Evolutionary conservation across 2,113 vertebrate genomes (phyloP).

Genomic region (Epinephelus cyanopodus): DNA sequence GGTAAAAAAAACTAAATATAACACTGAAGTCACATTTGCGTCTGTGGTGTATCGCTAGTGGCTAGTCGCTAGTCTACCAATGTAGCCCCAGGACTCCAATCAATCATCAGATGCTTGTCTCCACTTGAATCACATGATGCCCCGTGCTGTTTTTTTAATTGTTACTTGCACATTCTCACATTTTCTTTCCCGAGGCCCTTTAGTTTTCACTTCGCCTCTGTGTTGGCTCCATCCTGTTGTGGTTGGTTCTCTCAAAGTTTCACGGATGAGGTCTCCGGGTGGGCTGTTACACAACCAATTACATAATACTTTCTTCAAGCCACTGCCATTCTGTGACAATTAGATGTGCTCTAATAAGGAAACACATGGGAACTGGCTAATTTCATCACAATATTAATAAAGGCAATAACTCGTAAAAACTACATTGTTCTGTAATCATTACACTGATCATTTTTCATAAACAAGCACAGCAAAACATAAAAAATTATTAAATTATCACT

Average conservation of each 20-base stretch:
- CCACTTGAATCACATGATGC: neutral
- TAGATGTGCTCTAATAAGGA: neutral
- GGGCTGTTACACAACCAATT: slow-evolving; percentile 21
- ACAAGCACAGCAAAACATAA: neutral
- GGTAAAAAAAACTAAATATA: neutral
- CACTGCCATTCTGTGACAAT: neutral
- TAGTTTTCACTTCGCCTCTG: neutral
- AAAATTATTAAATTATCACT: too few species aligned
- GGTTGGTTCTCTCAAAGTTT: neutral
- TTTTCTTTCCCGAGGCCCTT: neutral
- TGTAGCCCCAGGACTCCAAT: neutral
- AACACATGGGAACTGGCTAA: neutral
- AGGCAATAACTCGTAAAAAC: neutral
- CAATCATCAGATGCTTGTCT: neutral
- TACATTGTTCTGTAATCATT: neutral
- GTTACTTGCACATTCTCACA: neutral
- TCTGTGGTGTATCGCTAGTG: neutral
- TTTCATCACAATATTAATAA: neutral
- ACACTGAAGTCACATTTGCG: neutral
- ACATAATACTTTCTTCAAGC: neutral
- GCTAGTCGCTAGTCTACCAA: too few species aligned
- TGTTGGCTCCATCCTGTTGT: neutral
- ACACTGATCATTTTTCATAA: neutral
- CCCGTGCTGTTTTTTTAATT: neutral
- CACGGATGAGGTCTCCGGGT: neutral